Percentiles rank a stretch among this genome's conserved stretches.
Evolutionary conservation across 1,140 invertebrate genomes (phyloP).

Genomic region (Atopsyche davidsoni): DNA sequence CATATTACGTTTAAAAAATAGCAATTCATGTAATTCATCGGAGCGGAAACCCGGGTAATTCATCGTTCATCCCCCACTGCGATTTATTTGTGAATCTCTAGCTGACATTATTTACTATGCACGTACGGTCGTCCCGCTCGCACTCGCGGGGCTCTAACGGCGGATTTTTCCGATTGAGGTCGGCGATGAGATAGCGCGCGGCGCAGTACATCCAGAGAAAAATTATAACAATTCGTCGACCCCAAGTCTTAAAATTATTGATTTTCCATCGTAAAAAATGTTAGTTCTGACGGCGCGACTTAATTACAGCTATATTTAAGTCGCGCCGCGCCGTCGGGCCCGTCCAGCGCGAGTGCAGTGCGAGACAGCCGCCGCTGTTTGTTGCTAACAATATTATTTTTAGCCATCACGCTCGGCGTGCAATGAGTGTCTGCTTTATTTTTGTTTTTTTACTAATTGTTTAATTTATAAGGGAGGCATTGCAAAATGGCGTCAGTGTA

Average conservation of each 20-base stretch:
- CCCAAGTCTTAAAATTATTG: conserved; percentile 29
- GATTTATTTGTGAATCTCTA: conserved; percentile 15
- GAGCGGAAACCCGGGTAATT: conserved; percentile 4
- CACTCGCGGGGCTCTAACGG: too few relatives aligned
- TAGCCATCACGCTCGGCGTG: not conserved
- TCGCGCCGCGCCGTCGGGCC: not conserved
- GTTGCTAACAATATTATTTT: conserved; percentile 24
- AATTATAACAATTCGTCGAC: conserved; percentile 30
- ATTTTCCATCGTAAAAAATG: conserved; percentile 30
- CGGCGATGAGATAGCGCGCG: conserved; percentile 17
- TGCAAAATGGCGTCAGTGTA: conserved; percentile 5
- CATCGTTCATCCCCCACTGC: conserved; percentile 11
- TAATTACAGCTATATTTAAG: conserved; percentile 15
- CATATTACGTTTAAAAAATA: too few relatives aligned
- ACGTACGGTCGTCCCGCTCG: too few relatives aligned
- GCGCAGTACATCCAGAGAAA: conserved; percentile 15
- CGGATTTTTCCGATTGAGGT: conserved; percentile 15
- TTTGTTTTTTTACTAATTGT: conserved; percentile 3
- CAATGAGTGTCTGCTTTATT: not conserved
- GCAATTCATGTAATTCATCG: too few relatives aligned
- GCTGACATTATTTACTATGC: not conserved
- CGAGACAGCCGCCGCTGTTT: conserved; percentile 3
- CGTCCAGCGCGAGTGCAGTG: not conserved
- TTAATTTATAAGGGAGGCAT: conserved; percentile 3
- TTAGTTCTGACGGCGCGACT: conserved; percentile 13